These are phyloP conservation scores for Chrysaora quinquecirrha DNA, from an alignment of 30 jellyfish, hydroid and myxozoan species.

Conservation along the genomic window DNA sequence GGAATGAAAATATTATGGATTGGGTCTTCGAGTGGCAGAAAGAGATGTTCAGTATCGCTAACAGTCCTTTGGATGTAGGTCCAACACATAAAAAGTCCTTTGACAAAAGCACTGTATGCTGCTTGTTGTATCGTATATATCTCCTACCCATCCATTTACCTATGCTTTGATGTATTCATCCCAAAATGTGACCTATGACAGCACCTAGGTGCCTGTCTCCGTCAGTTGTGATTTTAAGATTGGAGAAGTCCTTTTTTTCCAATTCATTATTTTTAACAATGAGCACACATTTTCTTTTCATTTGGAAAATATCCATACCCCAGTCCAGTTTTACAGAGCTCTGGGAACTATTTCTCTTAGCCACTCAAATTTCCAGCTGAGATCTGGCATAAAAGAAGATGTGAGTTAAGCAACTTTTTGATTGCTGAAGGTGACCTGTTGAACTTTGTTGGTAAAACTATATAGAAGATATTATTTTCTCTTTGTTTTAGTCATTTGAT, in stretches of 20 bases:
- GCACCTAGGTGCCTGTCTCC: slow-evolving; percentile 25
- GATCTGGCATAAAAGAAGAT: no score
- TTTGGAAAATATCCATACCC: no score
- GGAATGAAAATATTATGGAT: not conserved
- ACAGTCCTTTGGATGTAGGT: not conserved
- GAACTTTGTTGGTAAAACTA: no score
- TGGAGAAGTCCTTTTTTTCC: not conserved
- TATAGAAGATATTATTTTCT: no score
- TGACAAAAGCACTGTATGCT: slow-evolving; percentile 2
- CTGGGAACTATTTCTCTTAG: no score
- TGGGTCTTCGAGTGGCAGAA: not conserved
- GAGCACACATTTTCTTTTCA: no score
- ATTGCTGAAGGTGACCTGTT: no score
- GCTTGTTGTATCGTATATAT: not conserved
- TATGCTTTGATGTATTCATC: slow-evolving; percentile 5
- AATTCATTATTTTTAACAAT: not conserved
- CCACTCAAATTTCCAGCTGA: no score
- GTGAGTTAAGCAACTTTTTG: no score
- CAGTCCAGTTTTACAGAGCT: no score
- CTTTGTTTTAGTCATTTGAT: no score
- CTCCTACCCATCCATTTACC: not conserved
- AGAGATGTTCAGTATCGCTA: not conserved
- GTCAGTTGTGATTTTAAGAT: slow-evolving; percentile 5
- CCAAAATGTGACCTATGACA: slow-evolving; percentile 9
- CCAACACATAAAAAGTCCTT: not conserved